Evolutionary conservation across 2,113 vertebrate genomes (phyloP).

Genomic region (Diphyllodes magnificus): DNA sequence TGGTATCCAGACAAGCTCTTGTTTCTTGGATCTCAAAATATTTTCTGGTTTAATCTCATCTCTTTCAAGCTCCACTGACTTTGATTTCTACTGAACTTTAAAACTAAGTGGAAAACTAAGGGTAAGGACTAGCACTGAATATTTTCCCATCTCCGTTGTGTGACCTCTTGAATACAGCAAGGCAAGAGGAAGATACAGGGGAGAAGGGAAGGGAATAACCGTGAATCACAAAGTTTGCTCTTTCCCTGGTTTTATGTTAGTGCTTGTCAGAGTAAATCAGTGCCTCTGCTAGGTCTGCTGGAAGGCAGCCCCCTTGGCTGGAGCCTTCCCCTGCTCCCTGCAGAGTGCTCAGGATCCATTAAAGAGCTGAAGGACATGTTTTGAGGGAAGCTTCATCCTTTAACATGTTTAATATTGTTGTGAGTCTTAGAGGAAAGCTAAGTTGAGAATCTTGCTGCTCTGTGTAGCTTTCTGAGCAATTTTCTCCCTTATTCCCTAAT

Average conservation of each 20-base stretch:
- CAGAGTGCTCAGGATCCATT: constrained; percentile 8
- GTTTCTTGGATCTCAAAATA: neutral
- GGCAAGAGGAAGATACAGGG: neutral
- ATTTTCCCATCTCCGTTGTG: neutral
- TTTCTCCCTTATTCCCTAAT: neutral
- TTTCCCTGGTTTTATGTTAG: neutral
- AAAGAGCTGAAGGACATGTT: constrained; percentile 1
- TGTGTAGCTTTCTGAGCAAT: neutral
- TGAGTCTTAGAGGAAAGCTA: neutral
- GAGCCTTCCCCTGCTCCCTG: neutral
- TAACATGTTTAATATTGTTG: neutral
- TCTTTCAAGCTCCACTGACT: neutral
- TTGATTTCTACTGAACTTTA: neutral
- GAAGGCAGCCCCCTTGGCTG: constrained; percentile 10
- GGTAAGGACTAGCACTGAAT: neutral
- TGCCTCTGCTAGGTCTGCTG: constrained; percentile 44
- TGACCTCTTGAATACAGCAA: neutral
- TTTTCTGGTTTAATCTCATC: neutral
- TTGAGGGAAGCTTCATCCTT: neutral
- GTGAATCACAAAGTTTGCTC: neutral
- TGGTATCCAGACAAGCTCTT: neutral
- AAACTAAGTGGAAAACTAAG: neutral
- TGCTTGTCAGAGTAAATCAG: constrained; percentile 16
- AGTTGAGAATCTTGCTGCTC: neutral
- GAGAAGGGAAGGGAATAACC: neutral